A percentile compares a stretch with the other conserved stretches of the same genome.
Conservation (phyloP, 2,888 invertebrate genomes). For the Serrognathus titanus region DNA sequence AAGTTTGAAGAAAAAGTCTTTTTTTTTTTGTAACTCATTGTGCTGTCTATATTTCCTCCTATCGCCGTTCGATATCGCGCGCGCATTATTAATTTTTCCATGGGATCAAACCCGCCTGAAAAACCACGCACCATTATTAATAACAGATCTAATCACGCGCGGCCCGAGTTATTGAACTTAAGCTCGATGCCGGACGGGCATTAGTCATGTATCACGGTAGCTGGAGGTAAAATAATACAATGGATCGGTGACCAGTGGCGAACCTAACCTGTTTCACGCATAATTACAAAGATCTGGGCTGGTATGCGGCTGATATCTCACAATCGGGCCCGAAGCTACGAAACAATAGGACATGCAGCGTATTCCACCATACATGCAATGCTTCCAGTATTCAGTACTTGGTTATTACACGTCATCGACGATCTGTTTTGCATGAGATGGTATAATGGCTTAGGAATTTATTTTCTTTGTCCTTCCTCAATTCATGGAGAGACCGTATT, state of each 20-base stretch:
- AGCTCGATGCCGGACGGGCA: constrained; percentile 8
- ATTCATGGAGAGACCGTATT: too few relatives aligned
- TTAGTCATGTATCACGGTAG: constrained; percentile 16
- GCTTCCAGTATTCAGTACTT: constrained; percentile 14
- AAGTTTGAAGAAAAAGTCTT: too few relatives aligned
- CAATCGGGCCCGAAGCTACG: constrained; percentile 20
- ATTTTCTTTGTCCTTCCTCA: too few relatives aligned
- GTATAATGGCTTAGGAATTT: too few relatives aligned
- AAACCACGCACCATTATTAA: constrained; percentile 15
- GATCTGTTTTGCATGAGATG: too few relatives aligned
- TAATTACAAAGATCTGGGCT: constrained; percentile 23
- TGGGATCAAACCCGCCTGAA: constrained; percentile 7
- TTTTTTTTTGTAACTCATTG: constrained; percentile 9
- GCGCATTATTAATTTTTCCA: constrained; percentile 15
- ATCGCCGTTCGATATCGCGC: constrained; percentile 9
- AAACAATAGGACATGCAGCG: constrained; percentile 24
- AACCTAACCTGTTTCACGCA: constrained; percentile 25
- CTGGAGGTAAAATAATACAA: constrained; percentile 25
- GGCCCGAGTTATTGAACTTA: constrained; percentile 15
- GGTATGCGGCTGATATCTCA: constrained; percentile 25
- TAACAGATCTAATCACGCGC: constrained; percentile 15
- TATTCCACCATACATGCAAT: constrained; percentile 2
- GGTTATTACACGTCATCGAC: constrained; percentile 9
- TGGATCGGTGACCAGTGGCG: constrained; percentile 26
- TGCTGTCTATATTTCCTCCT: not conserved